Evolutionary conservation across 2,797 vertebrate species (phyloP).

Genomic region (Phalloptychus januarius): DNA sequence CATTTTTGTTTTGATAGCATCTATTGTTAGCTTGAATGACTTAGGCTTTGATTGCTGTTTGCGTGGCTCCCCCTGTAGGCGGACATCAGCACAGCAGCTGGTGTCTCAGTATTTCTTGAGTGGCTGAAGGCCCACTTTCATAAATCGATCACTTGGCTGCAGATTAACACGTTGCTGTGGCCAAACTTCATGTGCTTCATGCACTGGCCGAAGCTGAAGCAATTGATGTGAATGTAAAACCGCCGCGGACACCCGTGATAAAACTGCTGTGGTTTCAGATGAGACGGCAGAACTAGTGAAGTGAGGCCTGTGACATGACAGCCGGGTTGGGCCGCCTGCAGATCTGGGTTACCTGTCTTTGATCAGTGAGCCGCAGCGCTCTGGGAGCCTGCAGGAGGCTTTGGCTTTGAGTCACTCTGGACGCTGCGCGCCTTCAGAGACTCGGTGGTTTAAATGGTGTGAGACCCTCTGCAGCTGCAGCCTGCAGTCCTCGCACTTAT

Average conservation of each 20-base stretch:
- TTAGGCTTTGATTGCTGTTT: not conserved
- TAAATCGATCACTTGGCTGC: not conserved
- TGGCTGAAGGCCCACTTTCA: not conserved
- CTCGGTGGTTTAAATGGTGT: not conserved
- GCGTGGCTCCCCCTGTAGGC: not conserved
- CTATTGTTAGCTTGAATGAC: not conserved
- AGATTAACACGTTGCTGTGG: not conserved
- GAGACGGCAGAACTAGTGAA: not conserved
- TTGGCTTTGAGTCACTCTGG: not conserved
- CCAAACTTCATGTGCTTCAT: not conserved
- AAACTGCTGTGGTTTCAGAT: not conserved
- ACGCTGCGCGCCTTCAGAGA: not conserved
- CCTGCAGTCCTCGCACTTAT: not conserved
- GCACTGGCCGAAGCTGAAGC: not conserved
- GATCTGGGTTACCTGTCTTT: slow-evolving; percentile 1
- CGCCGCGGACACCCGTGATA: not conserved
- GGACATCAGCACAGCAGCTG: not conserved
- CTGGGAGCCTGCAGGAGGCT: not conserved
- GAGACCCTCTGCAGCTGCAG: not conserved
- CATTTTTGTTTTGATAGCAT: not conserved
- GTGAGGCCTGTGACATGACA: not conserved
- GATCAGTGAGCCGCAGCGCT: not conserved
- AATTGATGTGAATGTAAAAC: not conserved
- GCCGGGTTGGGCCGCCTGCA: not conserved
- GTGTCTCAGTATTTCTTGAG: not conserved